Conservation (phyloP, 2,888 invertebrate species). For the Eristalinus aeneus region DNA sequence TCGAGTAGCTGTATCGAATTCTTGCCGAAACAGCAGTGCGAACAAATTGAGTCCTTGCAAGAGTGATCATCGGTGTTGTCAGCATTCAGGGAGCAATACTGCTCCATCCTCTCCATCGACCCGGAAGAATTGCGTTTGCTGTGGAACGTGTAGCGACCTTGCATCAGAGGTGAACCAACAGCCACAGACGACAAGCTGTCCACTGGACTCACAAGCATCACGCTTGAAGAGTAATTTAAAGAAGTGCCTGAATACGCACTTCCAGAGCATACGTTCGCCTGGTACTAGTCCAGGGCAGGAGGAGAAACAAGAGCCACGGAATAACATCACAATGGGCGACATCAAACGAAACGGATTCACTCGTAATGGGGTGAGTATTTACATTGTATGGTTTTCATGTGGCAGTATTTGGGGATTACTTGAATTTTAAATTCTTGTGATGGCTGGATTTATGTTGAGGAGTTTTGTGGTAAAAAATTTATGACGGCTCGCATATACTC, state of each 20-base stretch:
- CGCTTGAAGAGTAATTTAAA: slow-evolving; percentile 53
- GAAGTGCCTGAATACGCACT: slow-evolving; percentile 60
- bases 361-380: slow-evolving; percentile 61
- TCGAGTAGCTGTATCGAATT: slow-evolving; percentile 58
- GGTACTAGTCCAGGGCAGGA: background rate
- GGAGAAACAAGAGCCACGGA: background rate
- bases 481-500: background rate
- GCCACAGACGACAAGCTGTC: slow-evolving; percentile 12
- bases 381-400: background rate
- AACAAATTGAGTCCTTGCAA: slow-evolving; percentile 27
- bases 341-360: slow-evolving; percentile 60
- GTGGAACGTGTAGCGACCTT: slow-evolving; percentile 21
- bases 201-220: slow-evolving; percentile 52
- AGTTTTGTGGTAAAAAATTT: background rate
- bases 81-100: slow-evolving; percentile 30
- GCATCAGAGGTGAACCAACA: background rate
- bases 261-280: slow-evolving; percentile 22
- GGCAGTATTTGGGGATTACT: background rate
- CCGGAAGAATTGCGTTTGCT: slow-evolving; percentile 42
- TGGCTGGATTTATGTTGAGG: background rate
- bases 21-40: slow-evolving; percentile 54
- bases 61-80: slow-evolving; percentile 56
- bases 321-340: slow-evolving; percentile 38
- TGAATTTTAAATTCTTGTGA: background rate
- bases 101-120: background rate